These are phyloP conservation scores for Phataginus tetradactyla DNA, from an alignment of 2,797 vertebrate genomes.

Conservation along the genomic window DNA sequence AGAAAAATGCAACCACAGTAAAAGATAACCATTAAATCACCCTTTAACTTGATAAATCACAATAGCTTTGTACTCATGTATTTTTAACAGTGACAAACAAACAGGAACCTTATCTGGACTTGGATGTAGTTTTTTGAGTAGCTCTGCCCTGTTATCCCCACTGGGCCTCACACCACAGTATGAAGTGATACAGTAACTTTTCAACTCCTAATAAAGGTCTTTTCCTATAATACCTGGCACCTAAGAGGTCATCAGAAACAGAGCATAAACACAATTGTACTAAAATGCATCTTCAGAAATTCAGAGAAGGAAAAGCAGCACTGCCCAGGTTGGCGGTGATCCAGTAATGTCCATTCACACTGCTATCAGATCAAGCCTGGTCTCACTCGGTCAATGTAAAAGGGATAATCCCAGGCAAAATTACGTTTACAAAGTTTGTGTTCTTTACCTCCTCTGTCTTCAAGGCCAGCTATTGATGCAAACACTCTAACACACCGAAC, in stretches of 20 bases:
- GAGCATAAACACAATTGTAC: neutral
- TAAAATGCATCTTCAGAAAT: conserved; percentile 17
- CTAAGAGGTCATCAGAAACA: neutral
- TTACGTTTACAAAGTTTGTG: neutral
- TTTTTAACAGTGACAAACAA: conserved; percentile 16
- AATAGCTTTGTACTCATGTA: neutral
- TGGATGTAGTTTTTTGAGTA: neutral
- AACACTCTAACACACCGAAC: neutral
- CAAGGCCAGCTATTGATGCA: neutral
- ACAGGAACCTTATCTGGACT: neutral
- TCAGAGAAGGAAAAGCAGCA: neutral
- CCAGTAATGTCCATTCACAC: neutral
- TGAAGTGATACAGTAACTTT: neutral
- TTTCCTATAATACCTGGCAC: conserved; percentile 7
- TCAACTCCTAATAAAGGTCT: neutral
- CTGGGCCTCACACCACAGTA: neutral
- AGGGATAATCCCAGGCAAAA: neutral
- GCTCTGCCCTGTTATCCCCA: neutral
- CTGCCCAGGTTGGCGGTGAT: neutral
- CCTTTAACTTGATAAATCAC: neutral
- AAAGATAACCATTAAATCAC: conserved; percentile 21
- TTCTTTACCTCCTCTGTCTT: neutral
- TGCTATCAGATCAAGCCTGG: neutral
- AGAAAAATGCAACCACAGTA: conserved; percentile 14
- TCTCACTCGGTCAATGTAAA: neutral